phyloP scores from a whole-genome alignment of 64 coral and sea anemone species.

The Montipora efflorescens region DNA sequence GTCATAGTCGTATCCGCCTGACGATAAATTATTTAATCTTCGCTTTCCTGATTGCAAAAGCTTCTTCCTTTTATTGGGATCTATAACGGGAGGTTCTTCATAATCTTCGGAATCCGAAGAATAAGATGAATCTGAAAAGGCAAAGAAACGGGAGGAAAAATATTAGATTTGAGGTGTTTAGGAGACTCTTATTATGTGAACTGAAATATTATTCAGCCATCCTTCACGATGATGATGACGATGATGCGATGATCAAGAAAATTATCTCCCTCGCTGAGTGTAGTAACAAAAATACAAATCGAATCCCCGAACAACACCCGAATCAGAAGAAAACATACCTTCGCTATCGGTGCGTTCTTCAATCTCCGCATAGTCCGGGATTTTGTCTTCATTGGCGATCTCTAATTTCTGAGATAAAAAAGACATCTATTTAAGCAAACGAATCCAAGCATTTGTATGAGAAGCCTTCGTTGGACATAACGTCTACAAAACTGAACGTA shows the following conservation, averaged over 20 bases:
- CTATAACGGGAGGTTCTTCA: constrained; percentile 11
- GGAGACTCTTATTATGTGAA: background rate
- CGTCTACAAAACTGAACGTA: background rate
- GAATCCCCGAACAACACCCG: too few relatives aligned
- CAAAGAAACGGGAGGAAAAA: background rate
- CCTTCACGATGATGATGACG: too few relatives aligned
- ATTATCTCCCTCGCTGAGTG: too few relatives aligned
- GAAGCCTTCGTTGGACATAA: background rate
- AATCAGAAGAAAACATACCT: background rate
- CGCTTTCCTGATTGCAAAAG: background rate
- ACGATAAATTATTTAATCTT: constrained; percentile 38
- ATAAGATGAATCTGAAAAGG: constrained; percentile 30
- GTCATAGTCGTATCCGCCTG: constrained; percentile 19
- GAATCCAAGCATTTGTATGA: background rate
- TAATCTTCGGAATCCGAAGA: constrained; percentile 24
- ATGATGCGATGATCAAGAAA: too few relatives aligned
- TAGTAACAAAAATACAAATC: too few relatives aligned
- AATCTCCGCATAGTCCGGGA: constrained; percentile 21
- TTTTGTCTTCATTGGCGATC: constrained; percentile 25
- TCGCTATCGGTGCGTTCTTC: constrained; percentile 35
- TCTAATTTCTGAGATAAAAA: background rate
- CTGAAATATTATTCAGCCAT: background rate
- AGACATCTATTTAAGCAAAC: background rate
- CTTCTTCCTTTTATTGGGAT: background rate
- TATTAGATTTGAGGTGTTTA: background rate